Percentiles rank a stretch among this genome's conserved stretches.
Evolutionary conservation across 2,113 vertebrate genomes (phyloP).

Genomic region (Ciconia stormi): DNA sequence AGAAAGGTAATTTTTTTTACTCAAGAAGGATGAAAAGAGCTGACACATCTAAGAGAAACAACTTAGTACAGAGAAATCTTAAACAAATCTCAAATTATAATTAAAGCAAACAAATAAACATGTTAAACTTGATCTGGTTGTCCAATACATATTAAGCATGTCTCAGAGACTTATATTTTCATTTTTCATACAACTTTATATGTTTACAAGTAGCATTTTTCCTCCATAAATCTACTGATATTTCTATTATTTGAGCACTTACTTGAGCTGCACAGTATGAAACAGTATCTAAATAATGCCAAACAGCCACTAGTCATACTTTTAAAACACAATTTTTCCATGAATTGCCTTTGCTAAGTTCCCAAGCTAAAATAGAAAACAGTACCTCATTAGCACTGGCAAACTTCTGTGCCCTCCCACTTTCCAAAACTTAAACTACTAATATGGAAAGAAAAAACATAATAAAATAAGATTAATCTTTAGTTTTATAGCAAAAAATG

Average conservation of each 20-base stretch:
- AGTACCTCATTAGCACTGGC: neutral
- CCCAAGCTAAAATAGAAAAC: conserved; percentile 35
- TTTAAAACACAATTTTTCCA: neutral
- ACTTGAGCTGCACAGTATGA: neutral
- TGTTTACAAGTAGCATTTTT: neutral
- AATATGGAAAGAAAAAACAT: neutral
- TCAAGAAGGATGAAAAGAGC: neutral
- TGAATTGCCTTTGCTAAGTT: neutral
- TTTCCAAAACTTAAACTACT: neutral
- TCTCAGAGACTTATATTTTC: neutral
- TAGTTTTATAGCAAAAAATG: neutral
- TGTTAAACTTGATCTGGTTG: neutral
- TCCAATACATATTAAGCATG: neutral
- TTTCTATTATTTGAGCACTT: neutral
- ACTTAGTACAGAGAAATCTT: neutral
- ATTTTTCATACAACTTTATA: too few relatives aligned
- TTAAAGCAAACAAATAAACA: neutral
- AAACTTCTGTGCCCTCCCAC: neutral
- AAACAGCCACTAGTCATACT: neutral
- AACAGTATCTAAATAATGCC: neutral
- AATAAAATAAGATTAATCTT: neutral
- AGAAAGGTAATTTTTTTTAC: neutral
- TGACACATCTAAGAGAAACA: neutral
- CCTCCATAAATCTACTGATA: neutral
- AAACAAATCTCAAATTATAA: neutral